Conservation (phyloP, 2,797 vertebrate species). For the Brachyalestes nurse region DNA sequence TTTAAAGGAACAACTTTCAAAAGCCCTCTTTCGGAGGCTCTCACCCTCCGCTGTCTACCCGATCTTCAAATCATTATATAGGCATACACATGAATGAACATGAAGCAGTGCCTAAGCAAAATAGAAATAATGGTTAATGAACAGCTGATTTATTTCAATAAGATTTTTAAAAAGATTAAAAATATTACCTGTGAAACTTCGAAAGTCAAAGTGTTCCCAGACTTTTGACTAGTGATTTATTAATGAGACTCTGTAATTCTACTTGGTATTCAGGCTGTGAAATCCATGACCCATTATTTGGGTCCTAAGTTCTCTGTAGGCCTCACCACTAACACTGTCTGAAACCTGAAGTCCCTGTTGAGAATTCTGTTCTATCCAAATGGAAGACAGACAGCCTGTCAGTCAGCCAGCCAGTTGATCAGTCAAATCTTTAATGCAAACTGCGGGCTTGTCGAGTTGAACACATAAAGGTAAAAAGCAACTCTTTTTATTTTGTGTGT, state of each 20-base stretch:
- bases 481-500: slow-evolving; percentile 24
- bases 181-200: background rate
- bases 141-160: too few species aligned
- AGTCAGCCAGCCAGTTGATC: background rate
- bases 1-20: too few species aligned
- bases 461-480: slow-evolving; percentile 35
- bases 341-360: background rate
- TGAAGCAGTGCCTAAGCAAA: too few species aligned
- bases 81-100: too few species aligned
- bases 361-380: background rate
- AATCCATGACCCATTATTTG: background rate
- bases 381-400: too few species aligned
- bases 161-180: too few species aligned
- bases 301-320: background rate
- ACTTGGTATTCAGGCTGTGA: background rate
- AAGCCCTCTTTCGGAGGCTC: too few species aligned
- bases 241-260: background rate
- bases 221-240: background rate
- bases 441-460: background rate
- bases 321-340: too few species aligned
- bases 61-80: too few species aligned
- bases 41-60: too few species aligned
- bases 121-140: too few species aligned
- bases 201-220: background rate
- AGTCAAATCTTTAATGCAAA: slow-evolving; percentile 12